Base-by-base conservation (phyloP, 2,113 vertebrate genomes). In the Ciconia maguari region DNA sequence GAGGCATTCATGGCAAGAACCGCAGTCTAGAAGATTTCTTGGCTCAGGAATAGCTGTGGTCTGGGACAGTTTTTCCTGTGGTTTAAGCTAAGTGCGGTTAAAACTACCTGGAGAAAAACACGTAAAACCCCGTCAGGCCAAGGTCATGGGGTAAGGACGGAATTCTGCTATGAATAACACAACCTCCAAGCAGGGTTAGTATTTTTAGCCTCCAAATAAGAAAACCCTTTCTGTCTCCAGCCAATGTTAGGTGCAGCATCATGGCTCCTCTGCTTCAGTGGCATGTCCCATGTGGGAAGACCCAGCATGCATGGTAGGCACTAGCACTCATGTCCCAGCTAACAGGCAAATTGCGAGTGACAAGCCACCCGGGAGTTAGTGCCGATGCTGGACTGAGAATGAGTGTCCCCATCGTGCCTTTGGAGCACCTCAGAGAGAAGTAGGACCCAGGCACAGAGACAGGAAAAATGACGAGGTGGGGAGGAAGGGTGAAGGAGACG, bases 211-310 rank as follows among this genome's bases (percentile, higher is more conserved):
- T 87, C 26, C 74, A 76, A 72, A 57, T 38, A 75, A n/a, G 51
- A 87, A 81, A 22, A 54, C 6, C 6, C 3, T 79, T 88, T 81
- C 44, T 68, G 48, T 29, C 72, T 79, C 30, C 66, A 76, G 29
- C 5, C 0, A 2, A 7, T 1, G 1, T 22, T 64, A 75, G 22
- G 26, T 42, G n/a, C 16, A 62, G 15, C 44, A 29, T 13, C 1
- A 3, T 9, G 19, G 9, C 34, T 84, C 6, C 54, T 81, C 8
- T 48, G 49, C 62, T 83, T 71, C 68, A 44, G 58, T 48, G 46
- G n/a, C 21, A 29, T 16, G 6, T 64, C 44, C 27, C 24, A 2
- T 0, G 0, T 46, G 52, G 55, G 66, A 87, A 54, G 34, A 72
- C 24, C 0, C 8, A 71, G 41, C 16, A 27, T 15, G 15, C 0